phyloP scores from a whole-genome alignment of 1,140 invertebrate genomes.

The Drosophila truncata region DNA sequence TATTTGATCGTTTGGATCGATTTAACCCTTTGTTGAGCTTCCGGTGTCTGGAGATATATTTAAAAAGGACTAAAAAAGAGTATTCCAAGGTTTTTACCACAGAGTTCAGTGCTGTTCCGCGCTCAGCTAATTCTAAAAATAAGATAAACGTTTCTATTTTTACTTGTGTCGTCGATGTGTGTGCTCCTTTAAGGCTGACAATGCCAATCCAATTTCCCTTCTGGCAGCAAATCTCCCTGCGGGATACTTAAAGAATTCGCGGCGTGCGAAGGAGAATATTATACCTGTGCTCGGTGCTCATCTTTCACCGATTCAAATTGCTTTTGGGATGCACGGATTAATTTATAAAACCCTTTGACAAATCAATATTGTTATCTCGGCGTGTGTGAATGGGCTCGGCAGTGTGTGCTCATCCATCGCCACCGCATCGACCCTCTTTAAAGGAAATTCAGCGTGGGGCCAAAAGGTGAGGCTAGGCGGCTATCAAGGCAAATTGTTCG shows the following conservation, averaged over 20 bases:
- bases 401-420: constrained; percentile 10
- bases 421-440: constrained; percentile 36
- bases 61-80: neutral
- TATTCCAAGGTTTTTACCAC: neutral
- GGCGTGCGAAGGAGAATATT: constrained; percentile 1
- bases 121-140: neutral
- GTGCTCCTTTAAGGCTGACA: neutral
- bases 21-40: neutral
- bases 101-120: neutral
- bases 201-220: constrained; percentile 9
- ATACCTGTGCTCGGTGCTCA: constrained; percentile 12
- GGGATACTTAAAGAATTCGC: constrained; percentile 8
- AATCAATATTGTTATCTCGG: constrained; percentile 66
- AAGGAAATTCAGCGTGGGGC: constrained; percentile 8
- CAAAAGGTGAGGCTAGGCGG: constrained; percentile 45
- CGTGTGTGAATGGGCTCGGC: constrained; percentile 56
- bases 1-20: neutral
- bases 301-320: constrained; percentile 27
- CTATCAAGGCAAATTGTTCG: constrained; percentile 71
- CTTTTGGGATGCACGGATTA: constrained; percentile 61
- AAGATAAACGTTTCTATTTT: neutral
- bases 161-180: neutral
- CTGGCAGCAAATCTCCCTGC: neutral
- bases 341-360: constrained; percentile 73
- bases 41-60: neutral